Percentiles rank a stretch among this genome's conserved stretches.
These are phyloP conservation scores for Psilanteris sp. DNA, from an alignment of 1,140 invertebrate genomes.

Conservation along the genomic window DNA sequence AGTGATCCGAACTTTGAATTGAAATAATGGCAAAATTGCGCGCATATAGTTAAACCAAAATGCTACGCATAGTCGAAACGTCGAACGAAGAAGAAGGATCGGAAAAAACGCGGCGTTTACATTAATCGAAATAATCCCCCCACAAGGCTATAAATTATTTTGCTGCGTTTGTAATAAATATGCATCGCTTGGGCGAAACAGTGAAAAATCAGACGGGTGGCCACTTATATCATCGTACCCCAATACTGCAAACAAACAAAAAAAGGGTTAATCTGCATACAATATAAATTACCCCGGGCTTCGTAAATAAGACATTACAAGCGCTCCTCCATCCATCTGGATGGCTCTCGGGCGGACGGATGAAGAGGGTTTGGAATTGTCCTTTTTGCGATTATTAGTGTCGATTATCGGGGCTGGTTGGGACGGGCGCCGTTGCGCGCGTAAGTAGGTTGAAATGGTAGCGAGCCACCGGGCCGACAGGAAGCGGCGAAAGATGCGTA, in stretches of 20 bases:
- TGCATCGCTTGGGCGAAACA: too few species aligned
- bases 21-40: too few species aligned
- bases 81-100: too few species aligned
- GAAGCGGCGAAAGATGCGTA: slow-evolving; percentile 74
- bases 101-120: too few species aligned
- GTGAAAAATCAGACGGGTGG: slow-evolving; percentile 28
- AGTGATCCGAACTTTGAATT: too few species aligned
- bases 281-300: slow-evolving; percentile 42
- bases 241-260: slow-evolving; percentile 1
- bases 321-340: slow-evolving; percentile 22
- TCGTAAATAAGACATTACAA: slow-evolving; percentile 43
- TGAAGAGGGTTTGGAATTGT: slow-evolving; percentile 14
- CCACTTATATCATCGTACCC: slow-evolving; percentile 18
- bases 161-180: too few species aligned
- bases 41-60: too few species aligned
- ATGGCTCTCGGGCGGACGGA: slow-evolving; percentile 1
- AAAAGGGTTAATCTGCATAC: slow-evolving; percentile 45
- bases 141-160: too few species aligned
- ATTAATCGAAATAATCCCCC: too few species aligned
- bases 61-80: too few species aligned
- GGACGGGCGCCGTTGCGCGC: slow-evolving; percentile 9
- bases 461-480: slow-evolving; percentile 59
- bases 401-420: slow-evolving; percentile 33
- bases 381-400: slow-evolving; percentile 53
- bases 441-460: slow-evolving; percentile 63